Evolutionary conservation across 2,113 vertebrate genomes (phyloP).

Genomic region (Chaenocephalus aceratus): DNA sequence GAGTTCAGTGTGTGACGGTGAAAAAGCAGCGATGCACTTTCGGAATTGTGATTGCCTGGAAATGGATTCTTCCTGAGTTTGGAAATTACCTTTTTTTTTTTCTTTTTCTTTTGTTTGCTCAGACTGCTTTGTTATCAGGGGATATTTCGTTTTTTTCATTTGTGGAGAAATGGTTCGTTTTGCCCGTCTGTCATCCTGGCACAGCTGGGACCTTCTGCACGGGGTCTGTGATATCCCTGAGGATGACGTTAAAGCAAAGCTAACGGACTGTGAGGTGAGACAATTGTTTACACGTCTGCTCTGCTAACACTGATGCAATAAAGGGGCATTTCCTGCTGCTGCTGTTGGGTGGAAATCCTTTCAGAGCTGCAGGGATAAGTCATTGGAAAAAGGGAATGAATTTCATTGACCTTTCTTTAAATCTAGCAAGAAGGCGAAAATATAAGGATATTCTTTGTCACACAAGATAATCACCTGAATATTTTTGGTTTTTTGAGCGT

Average conservation of each 20-base stretch:
- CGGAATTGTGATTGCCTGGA: background rate
- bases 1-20: conserved; percentile 12
- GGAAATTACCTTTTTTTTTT: background rate
- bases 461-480: too few species aligned
- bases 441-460: too few species aligned
- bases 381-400: background rate
- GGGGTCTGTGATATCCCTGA: conserved; percentile 68
- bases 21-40: conserved; percentile 17
- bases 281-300: background rate
- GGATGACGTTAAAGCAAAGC: background rate
- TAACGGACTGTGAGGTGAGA: conserved; percentile 74
- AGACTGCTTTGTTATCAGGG: rapidly evolving
- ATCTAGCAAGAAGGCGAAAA: too few species aligned
- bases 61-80: conserved; percentile 39
- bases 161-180: conserved; percentile 78
- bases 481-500: too few species aligned
- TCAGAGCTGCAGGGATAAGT: background rate
- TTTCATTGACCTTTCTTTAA: too few species aligned
- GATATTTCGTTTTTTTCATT: background rate
- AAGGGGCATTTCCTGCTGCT: background rate
- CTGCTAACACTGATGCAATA: background rate
- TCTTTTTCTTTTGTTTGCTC: background rate
- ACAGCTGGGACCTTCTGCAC: conserved; percentile 84
- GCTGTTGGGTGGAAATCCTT: background rate
- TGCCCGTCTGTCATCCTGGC: conserved; percentile 78